phyloP scores from a whole-genome alignment of 2,113 vertebrate species.

The Tachuris rubrigastra region DNA sequence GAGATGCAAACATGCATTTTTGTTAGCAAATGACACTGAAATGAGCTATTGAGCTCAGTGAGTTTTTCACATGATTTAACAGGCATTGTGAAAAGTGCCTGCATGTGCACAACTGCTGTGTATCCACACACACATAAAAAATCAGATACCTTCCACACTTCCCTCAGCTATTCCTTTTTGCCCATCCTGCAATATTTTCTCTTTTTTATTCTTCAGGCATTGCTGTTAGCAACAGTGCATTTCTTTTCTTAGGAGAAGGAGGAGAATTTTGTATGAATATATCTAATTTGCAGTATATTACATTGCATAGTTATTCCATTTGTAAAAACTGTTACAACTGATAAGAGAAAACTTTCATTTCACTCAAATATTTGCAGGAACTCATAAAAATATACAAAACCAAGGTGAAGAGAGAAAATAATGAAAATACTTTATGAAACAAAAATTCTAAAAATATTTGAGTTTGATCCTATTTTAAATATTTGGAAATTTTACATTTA shows the following conservation, averaged over 20 bases:
- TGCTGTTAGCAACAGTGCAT: neutral
- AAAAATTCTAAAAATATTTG: neutral
- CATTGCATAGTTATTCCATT: neutral
- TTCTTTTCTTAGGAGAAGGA: neutral
- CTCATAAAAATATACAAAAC: neutral
- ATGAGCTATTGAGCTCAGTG: neutral
- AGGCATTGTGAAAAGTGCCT: neutral
- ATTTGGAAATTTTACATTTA: neutral
- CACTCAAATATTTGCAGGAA: neutral
- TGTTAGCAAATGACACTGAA: neutral
- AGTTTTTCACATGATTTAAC: neutral
- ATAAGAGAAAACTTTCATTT: neutral
- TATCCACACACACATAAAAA: neutral
- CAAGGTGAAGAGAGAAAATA: neutral
- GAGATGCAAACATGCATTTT: neutral
- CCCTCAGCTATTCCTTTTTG: neutral
- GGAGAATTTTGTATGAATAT: neutral
- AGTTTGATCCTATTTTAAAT: neutral
- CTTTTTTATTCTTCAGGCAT: neutral
- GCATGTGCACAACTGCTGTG: neutral
- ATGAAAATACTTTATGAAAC: neutral
- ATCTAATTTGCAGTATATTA: neutral
- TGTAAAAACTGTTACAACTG: neutral
- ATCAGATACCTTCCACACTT: neutral
- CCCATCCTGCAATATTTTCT: neutral